A percentile compares a stretch with the other conserved stretches of the same genome.
These are phyloP conservation scores for Lynx canadensis DNA, from an alignment of 2,113 vertebrate species.

Conservation along the genomic window DNA sequence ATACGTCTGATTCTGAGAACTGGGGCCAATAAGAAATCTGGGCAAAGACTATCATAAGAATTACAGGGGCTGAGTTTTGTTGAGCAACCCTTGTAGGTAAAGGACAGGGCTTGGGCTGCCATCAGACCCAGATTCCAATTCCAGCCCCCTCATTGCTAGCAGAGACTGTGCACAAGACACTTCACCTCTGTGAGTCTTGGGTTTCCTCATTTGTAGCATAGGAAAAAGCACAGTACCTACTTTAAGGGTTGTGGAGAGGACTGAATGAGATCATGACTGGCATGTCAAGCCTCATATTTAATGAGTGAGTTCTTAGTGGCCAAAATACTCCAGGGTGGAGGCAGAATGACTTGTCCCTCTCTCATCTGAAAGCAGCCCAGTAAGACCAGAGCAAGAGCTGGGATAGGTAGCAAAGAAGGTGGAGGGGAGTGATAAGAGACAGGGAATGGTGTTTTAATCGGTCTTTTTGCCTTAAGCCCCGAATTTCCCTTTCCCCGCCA, in stretches of 20 bases:
- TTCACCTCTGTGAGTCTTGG: not conserved
- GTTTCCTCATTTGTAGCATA: not conserved
- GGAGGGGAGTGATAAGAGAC: not conserved
- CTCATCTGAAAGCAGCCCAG: not conserved
- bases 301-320: not conserved
- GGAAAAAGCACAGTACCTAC: not conserved
- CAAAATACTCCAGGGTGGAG: not conserved
- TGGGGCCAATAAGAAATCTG: not conserved
- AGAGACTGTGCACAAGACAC: not conserved
- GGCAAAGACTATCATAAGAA: not conserved
- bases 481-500: not conserved
- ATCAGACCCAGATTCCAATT: not conserved
- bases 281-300: not conserved
- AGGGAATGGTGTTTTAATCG: not conserved
- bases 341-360: not conserved
- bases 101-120: not conserved
- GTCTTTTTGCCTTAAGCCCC: not conserved
- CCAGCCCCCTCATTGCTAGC: not conserved
- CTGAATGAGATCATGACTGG: not conserved
- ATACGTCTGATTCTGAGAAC: not conserved
- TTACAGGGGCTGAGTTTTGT: not conserved
- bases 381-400: not conserved
- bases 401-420: not conserved
- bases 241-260: not conserved
- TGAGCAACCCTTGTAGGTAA: not conserved